These are phyloP conservation scores for Calonectris borealis DNA, from an alignment of 2,113 vertebrate genomes.

Conservation along the genomic window DNA sequence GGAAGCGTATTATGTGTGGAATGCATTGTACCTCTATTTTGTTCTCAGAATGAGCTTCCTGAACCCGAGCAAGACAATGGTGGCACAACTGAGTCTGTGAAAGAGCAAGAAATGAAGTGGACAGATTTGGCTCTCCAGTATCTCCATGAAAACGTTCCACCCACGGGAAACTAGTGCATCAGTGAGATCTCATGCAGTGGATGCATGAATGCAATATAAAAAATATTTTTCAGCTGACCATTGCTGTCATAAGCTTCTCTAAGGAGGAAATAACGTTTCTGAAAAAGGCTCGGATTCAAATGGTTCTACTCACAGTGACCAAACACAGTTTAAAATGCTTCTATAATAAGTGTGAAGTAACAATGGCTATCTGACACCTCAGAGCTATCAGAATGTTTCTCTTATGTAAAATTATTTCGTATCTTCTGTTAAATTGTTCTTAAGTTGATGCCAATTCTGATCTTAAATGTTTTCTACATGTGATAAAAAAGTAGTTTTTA, in stretches of 20 bases:
- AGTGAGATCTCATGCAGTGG: not conserved
- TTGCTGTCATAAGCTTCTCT: not conserved
- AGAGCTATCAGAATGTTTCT: not conserved
- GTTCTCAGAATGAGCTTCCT: constrained; percentile 90
- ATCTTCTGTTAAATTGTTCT: not conserved
- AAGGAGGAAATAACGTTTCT: not conserved
- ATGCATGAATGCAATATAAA: not conserved
- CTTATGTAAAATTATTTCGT: not conserved
- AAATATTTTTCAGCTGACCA: not conserved
- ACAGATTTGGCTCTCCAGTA: constrained; percentile 93
- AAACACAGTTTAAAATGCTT: not conserved
- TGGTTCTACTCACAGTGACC: not conserved
- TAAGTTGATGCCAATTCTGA: not conserved
- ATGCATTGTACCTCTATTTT: not conserved
- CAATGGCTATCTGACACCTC: not conserved
- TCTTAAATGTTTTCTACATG: not conserved
- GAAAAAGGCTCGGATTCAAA: not conserved
- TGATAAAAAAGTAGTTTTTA: constrained; percentile 16
- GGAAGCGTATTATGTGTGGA: not conserved
- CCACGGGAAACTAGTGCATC: constrained; percentile 74
- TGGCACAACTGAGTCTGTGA: constrained; percentile 94
- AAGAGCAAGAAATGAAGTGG: constrained; percentile 99
- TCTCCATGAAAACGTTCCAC: constrained; percentile 92
- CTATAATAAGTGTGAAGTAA: not conserved
- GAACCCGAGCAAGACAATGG: constrained; percentile 98